Evolutionary conservation across 2,888 invertebrate species (phyloP), one percentile per base, ranked within the genome.

Genomic region (Leuctra nigra): DNA sequence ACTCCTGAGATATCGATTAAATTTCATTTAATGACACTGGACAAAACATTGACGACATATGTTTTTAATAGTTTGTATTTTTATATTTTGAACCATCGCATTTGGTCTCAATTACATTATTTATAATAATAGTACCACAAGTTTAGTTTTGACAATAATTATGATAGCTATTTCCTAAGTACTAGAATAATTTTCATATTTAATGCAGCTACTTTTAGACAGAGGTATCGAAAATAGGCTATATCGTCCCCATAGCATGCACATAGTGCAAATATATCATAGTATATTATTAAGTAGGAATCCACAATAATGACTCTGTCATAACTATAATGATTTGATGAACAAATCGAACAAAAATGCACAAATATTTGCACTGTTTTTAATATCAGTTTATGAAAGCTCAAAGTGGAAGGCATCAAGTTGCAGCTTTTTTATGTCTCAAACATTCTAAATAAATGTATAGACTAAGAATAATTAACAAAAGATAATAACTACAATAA

Each of bases 211-310:
- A 50, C 22, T n/a, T 35, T 16, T 50, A 33, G 50, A 35, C 50
- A 53, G 57, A 57, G 53, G 53, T 57, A 57, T 57, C 53, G 53
- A 57, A 57, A 57, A 57, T 57, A 57, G 14, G 39, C 53, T 41
- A 53, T 53, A 41, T 41, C 24, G 16, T 57, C 25, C 53, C 53
- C 22, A 46, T 53, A 24, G 41, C 22, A 53, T 57, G 57, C 57
- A 57, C 57, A 53, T 57, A 53, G 57, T 57, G 57, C 57, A 57
- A 53, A 53, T 57, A 53, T 53, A 53, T 46, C 50, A 50, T 33
- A n/a, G n/a, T n/a, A n/a, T n/a, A n/a, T n/a, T n/a, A n/a, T n/a
- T n/a, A n/a, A n/a, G n/a, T n/a, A n/a, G 50, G 35, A 50, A 33
- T 18, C 20, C 22, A 20, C 3, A 20, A 23, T 13, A 44, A 44